These are phyloP conservation scores for Turnix velox DNA, from an alignment of 2,113 vertebrate species.

Conservation along the genomic window DNA sequence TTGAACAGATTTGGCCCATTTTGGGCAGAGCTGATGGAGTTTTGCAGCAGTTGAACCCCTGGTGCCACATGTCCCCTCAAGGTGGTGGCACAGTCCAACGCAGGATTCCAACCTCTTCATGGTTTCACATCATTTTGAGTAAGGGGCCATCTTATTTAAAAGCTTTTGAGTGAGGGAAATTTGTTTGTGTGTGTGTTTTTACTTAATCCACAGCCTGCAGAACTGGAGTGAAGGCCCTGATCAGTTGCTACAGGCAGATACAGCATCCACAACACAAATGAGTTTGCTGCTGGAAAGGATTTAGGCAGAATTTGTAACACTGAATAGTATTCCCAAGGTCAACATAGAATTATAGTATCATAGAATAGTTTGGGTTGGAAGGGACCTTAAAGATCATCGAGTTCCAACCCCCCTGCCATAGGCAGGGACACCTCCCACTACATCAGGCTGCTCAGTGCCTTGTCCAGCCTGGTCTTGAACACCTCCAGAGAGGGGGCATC, in stretches of 20 bases:
- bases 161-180: slow-evolving; percentile 1
- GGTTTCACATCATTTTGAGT: background rate
- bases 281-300: background rate
- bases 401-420: no score
- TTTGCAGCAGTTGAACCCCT: background rate
- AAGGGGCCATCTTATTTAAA: background rate
- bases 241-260: slow-evolving; percentile 20
- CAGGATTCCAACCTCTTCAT: background rate
- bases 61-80: background rate
- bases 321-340: background rate
- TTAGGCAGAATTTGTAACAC: slow-evolving; percentile 22
- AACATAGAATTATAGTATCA: no score
- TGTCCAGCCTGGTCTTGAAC: no score
- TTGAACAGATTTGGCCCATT: background rate
- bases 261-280: slow-evolving; percentile 50
- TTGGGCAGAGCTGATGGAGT: background rate
- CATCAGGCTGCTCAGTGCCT: no score
- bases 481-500: no score
- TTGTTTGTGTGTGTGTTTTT: background rate
- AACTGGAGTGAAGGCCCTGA: slow-evolving; percentile 2
- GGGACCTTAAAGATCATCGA: no score
- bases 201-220: background rate
- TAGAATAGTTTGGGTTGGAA: no score
- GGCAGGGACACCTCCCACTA: no score
- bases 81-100: background rate